Conservation (phyloP, 2,888 invertebrate genomes). For the Ectemnius lituratus region DNA sequence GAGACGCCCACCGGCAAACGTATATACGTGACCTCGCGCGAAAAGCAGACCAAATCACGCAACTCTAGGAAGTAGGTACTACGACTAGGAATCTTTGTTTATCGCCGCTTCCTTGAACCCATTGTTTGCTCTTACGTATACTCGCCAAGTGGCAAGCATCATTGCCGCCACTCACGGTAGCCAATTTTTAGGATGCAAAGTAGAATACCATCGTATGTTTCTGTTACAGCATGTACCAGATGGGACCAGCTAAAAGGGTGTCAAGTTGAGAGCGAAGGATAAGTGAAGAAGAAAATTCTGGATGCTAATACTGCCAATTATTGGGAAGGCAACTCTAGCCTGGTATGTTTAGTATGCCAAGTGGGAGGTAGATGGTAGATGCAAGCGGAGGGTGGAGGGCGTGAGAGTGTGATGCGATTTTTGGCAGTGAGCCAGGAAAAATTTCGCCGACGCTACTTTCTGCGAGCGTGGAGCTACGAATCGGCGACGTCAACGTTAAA, state of each 20-base stretch:
- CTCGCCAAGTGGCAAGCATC: conserved; percentile 1
- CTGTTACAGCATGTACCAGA: no score
- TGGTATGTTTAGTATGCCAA: not conserved
- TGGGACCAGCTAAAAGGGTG: no score
- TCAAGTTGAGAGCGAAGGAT: no score
- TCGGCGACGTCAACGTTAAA: conserved; percentile 39
- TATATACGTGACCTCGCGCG: not conserved
- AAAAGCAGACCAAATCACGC: conserved; percentile 18
- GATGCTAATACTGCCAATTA: not conserved
- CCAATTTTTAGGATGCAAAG: not conserved
- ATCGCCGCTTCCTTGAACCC: conserved; percentile 28
- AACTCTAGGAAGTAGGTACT: conserved; percentile 11
- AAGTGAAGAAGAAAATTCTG: no score
- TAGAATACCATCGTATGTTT: not conserved
- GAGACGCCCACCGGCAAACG: conserved; percentile 31
- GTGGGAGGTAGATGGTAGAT: not conserved
- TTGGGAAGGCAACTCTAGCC: not conserved
- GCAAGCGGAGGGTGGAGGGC: not conserved
- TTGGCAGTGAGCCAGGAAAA: conserved; percentile 43
- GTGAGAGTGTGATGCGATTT: conserved; percentile 32
- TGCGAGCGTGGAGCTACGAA: conserved; percentile 22
- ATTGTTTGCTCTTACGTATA: not conserved
- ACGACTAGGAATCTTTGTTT: conserved; percentile 30
- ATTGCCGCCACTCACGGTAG: conserved; percentile 2
- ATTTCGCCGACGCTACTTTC: conserved; percentile 49